Evolutionary conservation across 2,888 invertebrate species (phyloP), one percentile per base, ranked within the genome.

Genomic region (Hemicrepidius hirtus): DNA sequence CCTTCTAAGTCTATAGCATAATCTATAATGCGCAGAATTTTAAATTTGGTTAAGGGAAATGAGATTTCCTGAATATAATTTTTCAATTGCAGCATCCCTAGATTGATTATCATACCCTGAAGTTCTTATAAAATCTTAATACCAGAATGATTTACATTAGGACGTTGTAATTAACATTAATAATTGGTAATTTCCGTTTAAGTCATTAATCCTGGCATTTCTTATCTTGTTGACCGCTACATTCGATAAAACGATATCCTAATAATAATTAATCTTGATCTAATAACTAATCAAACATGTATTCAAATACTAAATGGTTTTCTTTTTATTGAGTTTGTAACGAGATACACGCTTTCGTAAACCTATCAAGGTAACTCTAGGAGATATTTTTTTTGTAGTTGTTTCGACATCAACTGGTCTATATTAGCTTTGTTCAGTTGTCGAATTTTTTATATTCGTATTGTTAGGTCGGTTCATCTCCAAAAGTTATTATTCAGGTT

Each of bases 221-320:
- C 50, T 62, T 68, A 68, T 62, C 62, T 50, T 24, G 20, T 21
- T 62, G 18, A 60, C 68, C 53, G 50, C 60, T 41, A 50, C 40
- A 32, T 60, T 21, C 62, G 53, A 68, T 68, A 68, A 62, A 62
- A 53, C 63, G 69, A 63, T 69, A 63, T 32, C 55, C 55, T 64
- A 63, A 24, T 55, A 53, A 44, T 69, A 69, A 69, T 69, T 69
- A 69, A 69, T 69, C 69, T 55, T 55, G 69, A 69, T 69, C 69
- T 55, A 63, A 64, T 69, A 69, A 69, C 62, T 57, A 69, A 69
- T 69, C 63, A 63, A 69, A 64, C 55, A 64, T 69, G 69, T 69
- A 69, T 55, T 69, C 63, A 64, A 69, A 64, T 69, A 69, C 44
- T 69, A 69, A 69, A 69, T 64, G 53, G 49, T 63, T 44, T 68